These are phyloP conservation scores for Papilio polyxenes DNA, from an alignment of 1,140 invertebrate species.

Conservation along the genomic window DNA sequence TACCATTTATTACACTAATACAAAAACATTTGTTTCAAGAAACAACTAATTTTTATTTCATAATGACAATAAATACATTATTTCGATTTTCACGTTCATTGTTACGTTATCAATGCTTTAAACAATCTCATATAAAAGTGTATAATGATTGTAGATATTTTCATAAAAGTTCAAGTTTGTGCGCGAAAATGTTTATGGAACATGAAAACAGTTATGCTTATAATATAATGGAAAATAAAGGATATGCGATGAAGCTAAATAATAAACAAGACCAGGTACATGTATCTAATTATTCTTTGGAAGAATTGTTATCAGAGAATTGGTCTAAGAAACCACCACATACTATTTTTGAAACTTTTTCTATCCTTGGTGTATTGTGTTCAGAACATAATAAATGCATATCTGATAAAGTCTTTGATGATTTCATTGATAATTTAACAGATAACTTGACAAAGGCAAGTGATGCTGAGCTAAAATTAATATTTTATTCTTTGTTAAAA, in stretches of 20 bases:
- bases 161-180: slow-evolving; percentile 45
- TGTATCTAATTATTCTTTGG: slow-evolving; percentile 51
- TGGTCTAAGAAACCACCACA: slow-evolving; percentile 56
- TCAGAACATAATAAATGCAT: slow-evolving; percentile 66
- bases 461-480: slow-evolving; percentile 70
- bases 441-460: slow-evolving; percentile 74
- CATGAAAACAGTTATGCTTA: slow-evolving; percentile 73
- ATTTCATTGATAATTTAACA: slow-evolving; percentile 75
- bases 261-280: slow-evolving; percentile 28
- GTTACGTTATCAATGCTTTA: slow-evolving; percentile 35
- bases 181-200: slow-evolving; percentile 66
- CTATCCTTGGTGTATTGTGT: slow-evolving; percentile 67
- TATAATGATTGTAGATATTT: slow-evolving; percentile 43
- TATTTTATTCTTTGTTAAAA: slow-evolving; percentile 70
- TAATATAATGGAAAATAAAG: slow-evolving; percentile 64
- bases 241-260: slow-evolving; percentile 57
- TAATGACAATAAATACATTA: not conserved
- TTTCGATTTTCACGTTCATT: slow-evolving; percentile 37
- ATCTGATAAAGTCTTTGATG: slow-evolving; percentile 68
- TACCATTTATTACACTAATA: not conserved
- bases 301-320: slow-evolving; percentile 51
- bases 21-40: not conserved
- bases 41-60: not conserved
- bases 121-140: slow-evolving; percentile 33
- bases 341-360: slow-evolving; percentile 69